Conservation (phyloP, 2,888 invertebrate species). For the Rhimphoctona megacephalus region DNA sequence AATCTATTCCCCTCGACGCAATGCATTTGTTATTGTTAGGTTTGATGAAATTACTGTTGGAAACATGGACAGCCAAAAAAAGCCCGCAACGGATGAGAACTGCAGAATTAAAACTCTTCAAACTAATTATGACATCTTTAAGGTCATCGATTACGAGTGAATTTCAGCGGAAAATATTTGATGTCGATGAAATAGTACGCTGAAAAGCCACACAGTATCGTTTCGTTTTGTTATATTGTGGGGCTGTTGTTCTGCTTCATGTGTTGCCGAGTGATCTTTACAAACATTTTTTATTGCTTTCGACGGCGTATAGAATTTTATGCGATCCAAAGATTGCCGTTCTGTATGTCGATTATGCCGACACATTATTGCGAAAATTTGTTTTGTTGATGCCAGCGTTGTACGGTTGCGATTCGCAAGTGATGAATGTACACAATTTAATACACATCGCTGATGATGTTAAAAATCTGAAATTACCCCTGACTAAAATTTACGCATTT, state of each 20-base stretch:
- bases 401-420: slow-evolving; percentile 12
- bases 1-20: slow-evolving; percentile 51
- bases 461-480: neutral
- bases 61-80: slow-evolving; percentile 42
- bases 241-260: slow-evolving; percentile 47
- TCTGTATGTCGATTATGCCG: neutral
- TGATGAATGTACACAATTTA: slow-evolving; percentile 8
- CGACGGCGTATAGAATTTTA: slow-evolving; percentile 59
- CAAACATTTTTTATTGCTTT: slow-evolving; percentile 60
- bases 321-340: neutral
- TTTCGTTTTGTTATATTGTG: slow-evolving; percentile 61
- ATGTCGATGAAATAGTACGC: slow-evolving; percentile 38
- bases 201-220: slow-evolving; percentile 70
- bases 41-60: slow-evolving; percentile 59
- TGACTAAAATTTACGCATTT: slow-evolving; percentile 1
- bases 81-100: neutral
- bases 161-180: slow-evolving; percentile 66
- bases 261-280: slow-evolving; percentile 44
- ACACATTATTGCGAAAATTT: slow-evolving; percentile 17
- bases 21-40: slow-evolving; percentile 64
- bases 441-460: slow-evolving; percentile 9
- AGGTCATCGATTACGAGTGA: slow-evolving; percentile 49
- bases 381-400: slow-evolving; percentile 10
- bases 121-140: neutral
- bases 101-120: neutral